These are phyloP conservation scores for Chinchilla lanigera DNA, from an alignment of 2,113 vertebrate genomes.

Conservation along the genomic window DNA sequence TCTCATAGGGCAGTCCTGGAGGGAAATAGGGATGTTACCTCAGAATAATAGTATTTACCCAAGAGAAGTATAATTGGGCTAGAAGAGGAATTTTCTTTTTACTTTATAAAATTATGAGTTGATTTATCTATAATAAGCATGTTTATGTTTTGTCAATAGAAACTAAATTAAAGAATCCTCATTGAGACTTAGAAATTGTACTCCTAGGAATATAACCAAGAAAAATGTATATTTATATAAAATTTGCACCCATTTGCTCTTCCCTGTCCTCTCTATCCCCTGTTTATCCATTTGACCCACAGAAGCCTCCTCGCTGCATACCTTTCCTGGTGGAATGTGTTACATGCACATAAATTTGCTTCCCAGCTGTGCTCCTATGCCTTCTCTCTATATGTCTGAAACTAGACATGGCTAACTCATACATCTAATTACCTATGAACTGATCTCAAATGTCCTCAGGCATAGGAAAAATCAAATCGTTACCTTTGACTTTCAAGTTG, in stretches of 20 bases:
- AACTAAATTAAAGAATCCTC: background rate
- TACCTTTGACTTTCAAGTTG: background rate
- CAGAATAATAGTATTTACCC: background rate
- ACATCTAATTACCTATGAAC: no score
- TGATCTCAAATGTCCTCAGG: background rate
- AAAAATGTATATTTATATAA: background rate
- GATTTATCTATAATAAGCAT: background rate
- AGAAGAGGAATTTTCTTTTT: background rate
- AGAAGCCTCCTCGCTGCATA: background rate
- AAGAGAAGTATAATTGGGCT: background rate
- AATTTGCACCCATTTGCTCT: background rate
- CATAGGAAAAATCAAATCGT: background rate
- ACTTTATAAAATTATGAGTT: background rate
- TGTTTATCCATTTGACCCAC: background rate
- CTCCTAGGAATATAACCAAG: background rate
- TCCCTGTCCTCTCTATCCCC: background rate
- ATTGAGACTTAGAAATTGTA: background rate
- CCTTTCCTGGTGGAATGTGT: background rate
- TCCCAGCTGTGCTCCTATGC: background rate
- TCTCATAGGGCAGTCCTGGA: background rate
- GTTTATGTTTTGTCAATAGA: constrained; percentile 20
- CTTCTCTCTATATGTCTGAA: background rate
- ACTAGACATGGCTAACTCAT: background rate
- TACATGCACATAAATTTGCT: background rate
- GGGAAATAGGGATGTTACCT: background rate